A percentile compares a stretch with the other conserved stretches of the same genome.
Evolutionary conservation across 2,888 invertebrate genomes (phyloP).

Genomic region (Parasteatoda lunata): DNA sequence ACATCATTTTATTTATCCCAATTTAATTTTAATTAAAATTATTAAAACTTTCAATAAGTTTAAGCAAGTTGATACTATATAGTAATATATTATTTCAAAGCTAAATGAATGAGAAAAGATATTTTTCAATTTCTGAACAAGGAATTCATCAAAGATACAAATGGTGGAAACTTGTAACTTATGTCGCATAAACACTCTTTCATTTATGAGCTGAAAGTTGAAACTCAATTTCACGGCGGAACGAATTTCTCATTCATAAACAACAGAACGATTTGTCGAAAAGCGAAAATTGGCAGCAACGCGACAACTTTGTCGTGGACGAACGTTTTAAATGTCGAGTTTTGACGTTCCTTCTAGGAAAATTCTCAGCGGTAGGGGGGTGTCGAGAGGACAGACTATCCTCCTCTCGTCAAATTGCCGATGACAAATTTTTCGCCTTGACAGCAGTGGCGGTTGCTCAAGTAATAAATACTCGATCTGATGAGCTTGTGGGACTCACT

Average conservation of each 20-base stretch:
- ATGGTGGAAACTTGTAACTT: not conserved
- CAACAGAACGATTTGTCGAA: conserved; percentile 4
- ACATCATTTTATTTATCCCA: no score
- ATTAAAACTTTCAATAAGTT: no score
- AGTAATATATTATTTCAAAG: no score
- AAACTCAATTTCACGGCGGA: not conserved
- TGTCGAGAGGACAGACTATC: no score
- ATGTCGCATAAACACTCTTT: not conserved
- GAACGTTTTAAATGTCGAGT: conserved; percentile 48
- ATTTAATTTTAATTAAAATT: no score
- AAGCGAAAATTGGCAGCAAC: conserved; percentile 14
- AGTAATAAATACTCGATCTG: conserved; percentile 49
- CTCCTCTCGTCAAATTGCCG: conserved; percentile 38
- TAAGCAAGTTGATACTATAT: no score
- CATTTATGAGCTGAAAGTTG: not conserved
- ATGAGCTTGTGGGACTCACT: conserved; percentile 24
- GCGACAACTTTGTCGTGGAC: conserved; percentile 41
- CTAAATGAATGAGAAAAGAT: no score
- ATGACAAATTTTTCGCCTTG: conserved; percentile 49
- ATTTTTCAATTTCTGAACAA: no score
- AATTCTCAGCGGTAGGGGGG: not conserved
- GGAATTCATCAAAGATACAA: no score
- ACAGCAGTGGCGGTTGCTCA: conserved; percentile 43
- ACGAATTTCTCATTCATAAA: conserved; percentile 5
- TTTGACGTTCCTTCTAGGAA: conserved; percentile 29